Evolutionary conservation across 2,113 vertebrate species (phyloP).

Genomic region (Carassius carassius): DNA sequence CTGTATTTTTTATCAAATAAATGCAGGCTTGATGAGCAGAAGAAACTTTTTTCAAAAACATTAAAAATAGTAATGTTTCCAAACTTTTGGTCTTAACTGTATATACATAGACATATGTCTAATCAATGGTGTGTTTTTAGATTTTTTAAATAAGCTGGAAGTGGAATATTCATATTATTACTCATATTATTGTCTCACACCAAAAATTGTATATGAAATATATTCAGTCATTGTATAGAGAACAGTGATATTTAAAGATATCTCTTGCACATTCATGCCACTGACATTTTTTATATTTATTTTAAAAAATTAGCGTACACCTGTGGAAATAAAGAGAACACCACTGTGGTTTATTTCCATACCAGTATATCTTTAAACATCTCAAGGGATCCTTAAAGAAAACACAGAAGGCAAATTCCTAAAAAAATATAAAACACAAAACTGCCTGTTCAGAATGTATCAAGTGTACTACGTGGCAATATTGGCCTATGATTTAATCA

Average conservation of each 20-base stretch:
- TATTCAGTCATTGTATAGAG: not conserved
- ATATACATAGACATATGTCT: too few relatives aligned
- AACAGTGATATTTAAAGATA: not conserved
- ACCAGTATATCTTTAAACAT: not conserved
- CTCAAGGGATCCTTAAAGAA: not conserved
- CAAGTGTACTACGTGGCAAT: not conserved
- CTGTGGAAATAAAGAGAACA: slow-evolving; percentile 19
- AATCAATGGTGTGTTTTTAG: too few relatives aligned
- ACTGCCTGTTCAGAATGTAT: not conserved
- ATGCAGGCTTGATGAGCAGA: too few relatives aligned
- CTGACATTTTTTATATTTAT: slow-evolving; percentile 16
- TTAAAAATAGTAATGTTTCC: too few relatives aligned
- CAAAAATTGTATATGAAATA: not conserved
- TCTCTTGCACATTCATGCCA: not conserved
- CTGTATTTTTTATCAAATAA: too few relatives aligned
- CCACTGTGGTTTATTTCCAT: not conserved
- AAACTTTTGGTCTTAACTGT: too few relatives aligned
- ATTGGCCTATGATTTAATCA: not conserved
- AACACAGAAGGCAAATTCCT: slow-evolving; percentile 8
- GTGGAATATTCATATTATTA: too few relatives aligned
- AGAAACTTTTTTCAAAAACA: too few relatives aligned
- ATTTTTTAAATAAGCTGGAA: too few relatives aligned
- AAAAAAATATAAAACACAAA: not conserved
- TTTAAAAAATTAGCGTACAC: slow-evolving; percentile 16
- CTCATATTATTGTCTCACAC: not conserved